Base-by-base conservation (phyloP, 1,140 invertebrate genomes). In the Adelges cooleyi region DNA sequence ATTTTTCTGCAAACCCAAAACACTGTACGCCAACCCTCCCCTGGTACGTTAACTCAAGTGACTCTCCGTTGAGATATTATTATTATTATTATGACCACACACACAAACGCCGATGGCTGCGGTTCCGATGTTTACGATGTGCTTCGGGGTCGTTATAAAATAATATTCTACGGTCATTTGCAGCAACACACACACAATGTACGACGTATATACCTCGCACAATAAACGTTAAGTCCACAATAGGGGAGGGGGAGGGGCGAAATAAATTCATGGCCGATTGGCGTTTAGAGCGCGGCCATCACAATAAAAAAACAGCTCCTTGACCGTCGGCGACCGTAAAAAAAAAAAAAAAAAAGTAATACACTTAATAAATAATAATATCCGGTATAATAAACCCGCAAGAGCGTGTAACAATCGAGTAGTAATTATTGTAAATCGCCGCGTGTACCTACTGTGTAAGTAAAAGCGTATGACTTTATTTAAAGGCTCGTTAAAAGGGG, bases 181-280 rank as follows among this genome's bases (percentile, higher is more conserved):
- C 56, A 48, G 25, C 3, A 17, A 25, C n/a, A 11, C 56, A 33
- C 29, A 42, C 53, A 62, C 40, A 48, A 48, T 62, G 56, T 48
- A 29, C 22, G 2, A 17, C 11, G 15, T 18, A 36, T 10, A 33
- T 23, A 29, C 1, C 10, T 33, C 44, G 44, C 3, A n/a, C n/a
- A 44, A 4, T n/a, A 44, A 33, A 33, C 11, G n/a, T n/a, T n/a
- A n/a, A n/a, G n/a, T n/a, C n/a, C 36, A 38, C 36, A 13, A 38
- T 13, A 38, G 36, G 6, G 36, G 6, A n/a, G n/a, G 36, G 6
- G 6, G 40, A 40, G 38, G 38, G n/a, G 44, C 17, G 11, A 59
- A 59, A 62, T 62, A 33, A 62, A 62, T 62, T 46, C 56, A 62
- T 62, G 17, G 56, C n/a, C 56, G 56, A 62, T 62, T 62, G 56